phyloP scores from a whole-genome alignment of 1,140 invertebrate genomes.

The Harlomillsia oculata region DNA sequence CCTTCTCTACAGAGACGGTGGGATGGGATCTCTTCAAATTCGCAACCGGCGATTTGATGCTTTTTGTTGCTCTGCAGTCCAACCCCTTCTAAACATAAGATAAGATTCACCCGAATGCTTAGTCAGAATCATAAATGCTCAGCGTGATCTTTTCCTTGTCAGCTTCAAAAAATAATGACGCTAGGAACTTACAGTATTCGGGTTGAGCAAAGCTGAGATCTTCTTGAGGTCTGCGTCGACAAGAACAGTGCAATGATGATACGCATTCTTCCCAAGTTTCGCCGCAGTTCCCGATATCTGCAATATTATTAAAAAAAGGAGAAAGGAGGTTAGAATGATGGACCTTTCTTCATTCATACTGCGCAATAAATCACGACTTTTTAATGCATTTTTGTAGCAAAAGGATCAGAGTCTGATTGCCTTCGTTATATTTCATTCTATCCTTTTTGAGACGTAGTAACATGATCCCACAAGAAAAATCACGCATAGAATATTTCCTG shows the following conservation, averaged over 20 bases:
- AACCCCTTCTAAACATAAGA: slow-evolving; percentile 47
- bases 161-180: no score
- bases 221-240: slow-evolving; percentile 67
- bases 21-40: slow-evolving; percentile 65
- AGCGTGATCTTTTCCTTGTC: no score
- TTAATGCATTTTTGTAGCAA: no score
- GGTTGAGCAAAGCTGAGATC: slow-evolving; percentile 44
- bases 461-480: no score
- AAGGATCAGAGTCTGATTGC: no score
- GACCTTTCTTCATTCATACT: no score
- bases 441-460: no score
- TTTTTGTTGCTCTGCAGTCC: slow-evolving; percentile 69
- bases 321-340: neutral
- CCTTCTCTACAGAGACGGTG: slow-evolving; percentile 54
- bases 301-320: neutral
- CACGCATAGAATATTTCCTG: no score
- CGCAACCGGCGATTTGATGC: slow-evolving; percentile 63
- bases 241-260: slow-evolving; percentile 89
- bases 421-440: no score
- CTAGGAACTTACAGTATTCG: slow-evolving; percentile 36
- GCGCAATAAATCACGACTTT: no score
- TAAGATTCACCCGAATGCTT: slow-evolving; percentile 4
- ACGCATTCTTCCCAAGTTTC: slow-evolving; percentile 74
- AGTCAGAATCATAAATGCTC: no score
- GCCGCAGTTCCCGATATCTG: slow-evolving; percentile 85